Base-by-base conservation (phyloP, 2,797 vertebrate species). In the Pipistrellus pygmaeus region DNA sequence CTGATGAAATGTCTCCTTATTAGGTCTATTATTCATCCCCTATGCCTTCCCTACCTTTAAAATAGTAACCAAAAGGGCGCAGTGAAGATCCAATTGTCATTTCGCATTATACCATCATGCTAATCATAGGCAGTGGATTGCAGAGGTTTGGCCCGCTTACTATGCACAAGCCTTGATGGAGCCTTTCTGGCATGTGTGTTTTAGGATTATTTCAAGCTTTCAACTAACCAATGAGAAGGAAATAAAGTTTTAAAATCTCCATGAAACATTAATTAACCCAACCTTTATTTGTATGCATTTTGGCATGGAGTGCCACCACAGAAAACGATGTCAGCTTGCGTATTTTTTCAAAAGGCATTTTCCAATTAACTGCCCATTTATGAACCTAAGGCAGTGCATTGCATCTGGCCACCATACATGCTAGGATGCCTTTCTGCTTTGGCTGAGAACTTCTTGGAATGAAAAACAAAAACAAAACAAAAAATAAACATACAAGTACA, bases 1-100 rank as follows among this genome's bases (percentile, higher is more conserved):
- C 32, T 75, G 64, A 66, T 78, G 78, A 93, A 88, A 96, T 97
- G 51, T 91, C 89, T 83, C n/a, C 13, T 55, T 88, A 55, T 86
- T 94, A 78, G 51, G 5, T 72, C 57, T 85, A 71, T 94, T 93
- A 88, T 85, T 94, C 69, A 90, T 57, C 1, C 21, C 9, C 32
- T 81, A 48, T 81, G 60, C 5, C n/a, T 80, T 89, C 10, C 51
- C 27, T 93, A 20, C 66, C 53, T 95, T 93, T 95, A 85, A 89
- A 90, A 62, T 14, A 82, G 77, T 48, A 86, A 77, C n/a, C 2
- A 0, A 95, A 95, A 95, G 64, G 21, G 27, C 35, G 73, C 4
- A 86, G 35, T 11, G 62, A 84, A 94, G 32, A 60, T 88, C 17
- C 2, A 8, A n/a, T 23, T 51, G 77, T 55, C 75, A 32, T 85